Base-by-base conservation (phyloP, 2,888 invertebrate species). In the Phalera bucephala region DNA sequence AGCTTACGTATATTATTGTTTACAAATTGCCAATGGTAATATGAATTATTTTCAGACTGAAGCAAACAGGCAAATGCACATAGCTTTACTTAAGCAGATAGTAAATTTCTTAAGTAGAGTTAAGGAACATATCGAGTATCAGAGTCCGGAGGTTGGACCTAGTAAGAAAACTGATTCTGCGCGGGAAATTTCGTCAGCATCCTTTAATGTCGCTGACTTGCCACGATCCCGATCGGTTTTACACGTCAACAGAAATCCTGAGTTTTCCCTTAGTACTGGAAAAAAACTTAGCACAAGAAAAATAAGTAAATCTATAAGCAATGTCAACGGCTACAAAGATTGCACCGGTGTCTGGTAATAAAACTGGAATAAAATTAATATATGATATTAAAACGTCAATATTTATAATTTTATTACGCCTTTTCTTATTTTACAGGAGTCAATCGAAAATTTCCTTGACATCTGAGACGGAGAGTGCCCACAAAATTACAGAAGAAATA, bases 41-140 rank as follows among this genome's bases (percentile, higher is more conserved):
- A 37, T 69, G 35, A 47, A 55, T 73, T 70, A 48, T 64, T 86
- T 91, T 59, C 88, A 94, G 94, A 92, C 92, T 45, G 93, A 94
- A 72, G 91, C 93, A 33, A 94, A 92, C 72, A 90, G 93, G 47
- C 92, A 93, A 72, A 94, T 94, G 94, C 94, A 94, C 74, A 91
- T 93, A 71, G 93, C 93, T 17, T 89, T 94, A 63, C 92, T 94
- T 84, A 92, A 92, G 67, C 94, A 94, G 78, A 92, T 94, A 50
- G 92, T 93, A 26, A 91, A 91, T 42, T 94, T 94, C 72, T 75
- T 94, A 60, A 94, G 93, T 64, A 91, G 92, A 73, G 92, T 93
- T 2, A 93, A 93, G 61, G 92, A 92, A 50, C 93, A 93, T 55
- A 89, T 94, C 51, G 92, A 92, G 45, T 67, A 61, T 37, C 80